These are phyloP conservation scores for Rhinella marina DNA, from an alignment of 2,797 vertebrate genomes.

Conservation along the genomic window DNA sequence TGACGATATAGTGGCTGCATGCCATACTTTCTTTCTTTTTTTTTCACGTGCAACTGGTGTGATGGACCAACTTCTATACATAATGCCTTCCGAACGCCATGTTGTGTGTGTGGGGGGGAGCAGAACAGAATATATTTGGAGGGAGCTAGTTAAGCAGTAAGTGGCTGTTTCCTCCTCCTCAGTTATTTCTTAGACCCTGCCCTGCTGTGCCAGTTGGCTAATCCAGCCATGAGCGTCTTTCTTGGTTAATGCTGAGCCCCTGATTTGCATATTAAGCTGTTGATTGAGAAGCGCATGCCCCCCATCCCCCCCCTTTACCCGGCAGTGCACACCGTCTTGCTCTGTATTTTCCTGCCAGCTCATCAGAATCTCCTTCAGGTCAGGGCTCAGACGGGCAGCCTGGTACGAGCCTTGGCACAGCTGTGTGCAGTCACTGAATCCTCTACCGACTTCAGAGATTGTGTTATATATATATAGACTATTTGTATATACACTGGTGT, in stretches of 20 bases:
- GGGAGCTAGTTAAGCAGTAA: background rate
- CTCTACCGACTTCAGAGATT: too few relatives aligned
- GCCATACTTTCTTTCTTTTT: too few relatives aligned
- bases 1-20: too few relatives aligned
- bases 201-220: slow-evolving; percentile 44
- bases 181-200: background rate
- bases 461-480: too few relatives aligned
- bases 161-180: slow-evolving; percentile 17
- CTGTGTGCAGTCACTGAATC: background rate
- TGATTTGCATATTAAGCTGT: slow-evolving; percentile 54
- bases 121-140: background rate
- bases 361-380: slow-evolving; percentile 14
- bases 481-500: too few relatives aligned
- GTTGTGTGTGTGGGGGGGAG: background rate
- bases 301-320: background rate
- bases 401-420: background rate
- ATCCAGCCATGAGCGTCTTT: slow-evolving; percentile 40
- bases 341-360: background rate
- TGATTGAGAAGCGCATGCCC: background rate
- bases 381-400: background rate
- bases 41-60: too few relatives aligned
- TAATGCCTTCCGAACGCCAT: too few relatives aligned
- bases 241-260: slow-evolving; percentile 40
- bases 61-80: too few relatives aligned
- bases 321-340: background rate